Evolutionary conservation across 2,797 vertebrate species (phyloP).

Genomic region (Harpagifer antarcticus): DNA sequence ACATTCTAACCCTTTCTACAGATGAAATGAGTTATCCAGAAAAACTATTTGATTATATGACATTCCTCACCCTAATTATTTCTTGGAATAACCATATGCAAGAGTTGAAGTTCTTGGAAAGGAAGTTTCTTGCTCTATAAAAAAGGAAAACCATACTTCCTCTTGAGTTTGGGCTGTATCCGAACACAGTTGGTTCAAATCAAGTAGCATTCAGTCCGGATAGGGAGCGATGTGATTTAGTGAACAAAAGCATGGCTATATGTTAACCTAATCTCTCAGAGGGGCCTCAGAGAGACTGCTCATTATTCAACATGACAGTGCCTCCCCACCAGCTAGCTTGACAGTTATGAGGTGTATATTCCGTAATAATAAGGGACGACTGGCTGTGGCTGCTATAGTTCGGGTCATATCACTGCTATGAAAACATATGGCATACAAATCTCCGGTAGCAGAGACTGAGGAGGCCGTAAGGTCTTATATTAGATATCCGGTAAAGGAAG

Average conservation of each 20-base stretch:
- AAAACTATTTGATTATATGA: background rate
- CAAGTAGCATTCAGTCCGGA: conserved; percentile 30
- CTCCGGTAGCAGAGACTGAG: conserved; percentile 12
- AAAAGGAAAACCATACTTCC: conserved; percentile 16
- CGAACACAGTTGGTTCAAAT: conserved; percentile 35
- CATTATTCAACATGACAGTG: conserved; percentile 74
- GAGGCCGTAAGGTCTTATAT: conserved; percentile 42
- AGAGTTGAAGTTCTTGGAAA: conserved; percentile 11
- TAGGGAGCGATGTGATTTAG: conserved; percentile 45
- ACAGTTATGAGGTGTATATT: conserved; percentile 64
- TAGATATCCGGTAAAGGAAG: conserved; percentile 39
- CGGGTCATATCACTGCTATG: conserved; percentile 21
- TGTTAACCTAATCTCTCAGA: conserved; percentile 59
- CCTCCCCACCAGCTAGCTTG: conserved; percentile 57
- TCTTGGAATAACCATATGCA: background rate
- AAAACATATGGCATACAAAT: conserved; percentile 50
- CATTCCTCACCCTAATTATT: background rate
- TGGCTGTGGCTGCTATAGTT: conserved; percentile 33
- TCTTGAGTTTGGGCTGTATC: conserved; percentile 13
- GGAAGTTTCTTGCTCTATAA: background rate
- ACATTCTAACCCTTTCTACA: background rate
- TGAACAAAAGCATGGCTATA: conserved; percentile 49
- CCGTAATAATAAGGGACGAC: conserved; percentile 55
- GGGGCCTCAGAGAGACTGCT: conserved; percentile 55
- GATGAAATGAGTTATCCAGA: conserved; percentile 4